Percentiles rank a stretch among this genome's conserved stretches.
Conservation (phyloP, 2,113 vertebrate species). For the Microcebus griseorufus region DNA sequence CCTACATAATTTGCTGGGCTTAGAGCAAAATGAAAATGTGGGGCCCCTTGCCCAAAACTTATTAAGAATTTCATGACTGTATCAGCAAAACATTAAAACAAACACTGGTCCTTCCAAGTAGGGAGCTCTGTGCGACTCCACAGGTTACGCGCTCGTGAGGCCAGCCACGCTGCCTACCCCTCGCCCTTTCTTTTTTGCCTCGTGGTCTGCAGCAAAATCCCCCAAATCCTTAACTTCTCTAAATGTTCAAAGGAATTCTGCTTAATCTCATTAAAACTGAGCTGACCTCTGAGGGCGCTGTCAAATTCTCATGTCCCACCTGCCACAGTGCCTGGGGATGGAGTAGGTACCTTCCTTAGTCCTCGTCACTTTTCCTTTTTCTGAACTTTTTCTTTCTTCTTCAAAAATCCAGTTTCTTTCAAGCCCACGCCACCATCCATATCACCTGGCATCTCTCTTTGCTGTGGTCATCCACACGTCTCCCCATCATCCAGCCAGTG, state of each 20-base stretch:
- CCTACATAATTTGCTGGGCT: background rate
- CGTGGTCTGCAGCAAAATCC: background rate
- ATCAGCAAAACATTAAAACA: background rate
- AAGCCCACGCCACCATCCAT: background rate
- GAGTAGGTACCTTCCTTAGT: background rate
- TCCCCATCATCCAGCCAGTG: background rate
- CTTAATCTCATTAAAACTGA: background rate
- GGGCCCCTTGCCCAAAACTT: background rate
- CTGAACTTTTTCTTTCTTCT: background rate
- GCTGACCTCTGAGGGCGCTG: background rate
- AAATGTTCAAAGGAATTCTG: background rate
- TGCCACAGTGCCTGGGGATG: background rate
- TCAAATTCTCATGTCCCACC: background rate
- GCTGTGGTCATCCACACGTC: fast-evolving
- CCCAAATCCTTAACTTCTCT: background rate
- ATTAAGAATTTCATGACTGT: background rate
- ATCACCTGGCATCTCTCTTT: background rate
- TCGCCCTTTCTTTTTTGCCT: background rate
- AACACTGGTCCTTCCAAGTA: background rate
- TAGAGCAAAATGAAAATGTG: background rate
- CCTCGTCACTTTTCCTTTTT: background rate
- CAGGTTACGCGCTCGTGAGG: fast-evolving
- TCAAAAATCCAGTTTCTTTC: background rate
- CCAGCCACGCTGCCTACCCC: fast-evolving
- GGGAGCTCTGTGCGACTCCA: background rate